Evolutionary conservation across 2,113 vertebrate species (phyloP).

Genomic region (Microtus oregoni): DNA sequence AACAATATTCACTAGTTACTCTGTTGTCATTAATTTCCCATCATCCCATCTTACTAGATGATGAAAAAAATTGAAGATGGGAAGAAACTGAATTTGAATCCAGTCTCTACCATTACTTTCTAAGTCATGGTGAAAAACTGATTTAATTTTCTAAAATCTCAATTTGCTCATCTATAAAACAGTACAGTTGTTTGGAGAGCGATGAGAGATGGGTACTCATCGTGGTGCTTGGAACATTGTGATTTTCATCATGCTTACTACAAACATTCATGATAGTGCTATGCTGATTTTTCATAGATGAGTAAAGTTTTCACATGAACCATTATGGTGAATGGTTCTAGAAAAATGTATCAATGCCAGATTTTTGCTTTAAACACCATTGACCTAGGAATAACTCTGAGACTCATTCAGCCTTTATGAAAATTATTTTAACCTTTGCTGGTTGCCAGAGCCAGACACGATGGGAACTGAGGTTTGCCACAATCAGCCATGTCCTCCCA

Average conservation of each 20-base stretch:
- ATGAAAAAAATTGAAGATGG: background rate
- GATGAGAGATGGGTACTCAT: background rate
- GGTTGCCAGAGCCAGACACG: slow-evolving; percentile 80
- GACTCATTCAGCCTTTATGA: slow-evolving; percentile 80
- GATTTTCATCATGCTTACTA: background rate
- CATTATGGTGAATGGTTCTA: slow-evolving; percentile 44
- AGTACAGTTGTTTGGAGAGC: background rate
- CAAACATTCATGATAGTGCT: background rate
- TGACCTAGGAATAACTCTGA: slow-evolving; percentile 77
- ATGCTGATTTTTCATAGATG: background rate
- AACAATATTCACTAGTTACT: background rate
- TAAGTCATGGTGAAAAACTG: background rate
- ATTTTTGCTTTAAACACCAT: slow-evolving; percentile 50
- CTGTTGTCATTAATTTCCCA: background rate
- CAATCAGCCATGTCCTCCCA: slow-evolving; percentile 77
- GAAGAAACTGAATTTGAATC: background rate
- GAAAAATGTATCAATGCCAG: slow-evolving; percentile 45
- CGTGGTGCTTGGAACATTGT: background rate
- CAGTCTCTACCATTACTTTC: background rate
- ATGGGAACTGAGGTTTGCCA: slow-evolving; percentile 81
- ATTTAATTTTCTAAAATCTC: background rate
- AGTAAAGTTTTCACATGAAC: slow-evolving; percentile 22
- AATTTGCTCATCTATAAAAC: slow-evolving; percentile 12
- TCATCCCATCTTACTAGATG: background rate
- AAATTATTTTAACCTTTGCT: slow-evolving; percentile 85